These are phyloP conservation scores for Scophthalmus maximus DNA, from an alignment of 2,113 vertebrate genomes.

Conservation along the genomic window DNA sequence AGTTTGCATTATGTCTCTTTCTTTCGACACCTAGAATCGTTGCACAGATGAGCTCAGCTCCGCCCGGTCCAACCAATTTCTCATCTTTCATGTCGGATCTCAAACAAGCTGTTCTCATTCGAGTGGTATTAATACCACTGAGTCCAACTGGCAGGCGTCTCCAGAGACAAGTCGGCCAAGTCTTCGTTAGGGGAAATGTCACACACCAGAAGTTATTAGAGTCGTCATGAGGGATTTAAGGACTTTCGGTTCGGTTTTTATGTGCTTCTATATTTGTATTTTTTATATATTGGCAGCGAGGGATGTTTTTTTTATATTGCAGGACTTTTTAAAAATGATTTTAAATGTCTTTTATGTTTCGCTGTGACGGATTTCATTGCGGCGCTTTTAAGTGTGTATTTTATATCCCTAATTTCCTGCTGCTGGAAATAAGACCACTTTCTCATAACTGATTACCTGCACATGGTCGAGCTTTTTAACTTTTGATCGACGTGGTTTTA, in stretches of 20 bases:
- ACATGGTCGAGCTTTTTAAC: background rate
- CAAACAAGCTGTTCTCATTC: slow-evolving; percentile 27
- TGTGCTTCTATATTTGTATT: slow-evolving; percentile 1
- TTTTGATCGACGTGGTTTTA: too few species aligned
- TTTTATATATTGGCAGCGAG: background rate
- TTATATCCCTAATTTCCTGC: background rate
- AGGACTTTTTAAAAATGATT: background rate
- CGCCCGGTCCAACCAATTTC: slow-evolving; percentile 7
- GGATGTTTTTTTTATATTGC: background rate
- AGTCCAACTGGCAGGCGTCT: slow-evolving; percentile 27
- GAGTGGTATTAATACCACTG: slow-evolving; percentile 21
- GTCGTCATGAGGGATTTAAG: background rate
- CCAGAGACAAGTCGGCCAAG: slow-evolving; percentile 8
- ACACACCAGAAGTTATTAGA: background rate
- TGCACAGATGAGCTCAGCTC: background rate
- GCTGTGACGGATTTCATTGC: background rate
- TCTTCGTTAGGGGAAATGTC: slow-evolving; percentile 21
- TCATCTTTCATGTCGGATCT: slow-evolving; percentile 18
- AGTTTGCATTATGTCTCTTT: slow-evolving; percentile 1
- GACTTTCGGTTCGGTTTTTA: background rate
- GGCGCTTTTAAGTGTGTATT: background rate
- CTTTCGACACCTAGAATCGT: slow-evolving; percentile 31
- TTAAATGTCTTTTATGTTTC: background rate
- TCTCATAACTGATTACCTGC: background rate
- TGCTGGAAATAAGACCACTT: background rate